Evolutionary conservation across 2,888 invertebrate species (phyloP).

Genomic region (Sinodicranocentrus sp.): DNA sequence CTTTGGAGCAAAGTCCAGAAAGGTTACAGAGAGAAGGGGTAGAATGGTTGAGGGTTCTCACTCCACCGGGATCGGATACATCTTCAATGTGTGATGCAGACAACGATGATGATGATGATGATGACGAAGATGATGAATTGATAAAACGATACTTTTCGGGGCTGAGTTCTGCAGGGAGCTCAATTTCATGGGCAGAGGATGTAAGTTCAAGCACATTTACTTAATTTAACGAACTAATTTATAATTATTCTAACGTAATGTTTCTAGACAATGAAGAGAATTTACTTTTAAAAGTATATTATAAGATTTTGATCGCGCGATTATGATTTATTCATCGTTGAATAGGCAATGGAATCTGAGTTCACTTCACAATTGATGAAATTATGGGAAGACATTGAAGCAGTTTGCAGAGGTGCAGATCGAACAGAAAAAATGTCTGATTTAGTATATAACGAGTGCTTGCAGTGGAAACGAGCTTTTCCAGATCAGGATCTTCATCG

Average conservation of each 20-base stretch:
- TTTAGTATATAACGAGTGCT: slow-evolving; percentile 71
- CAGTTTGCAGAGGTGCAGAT: slow-evolving; percentile 63
- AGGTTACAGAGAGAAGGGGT: slow-evolving; percentile 13
- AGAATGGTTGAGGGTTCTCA: slow-evolving; percentile 53
- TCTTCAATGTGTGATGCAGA: slow-evolving; percentile 16
- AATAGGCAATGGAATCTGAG: slow-evolving; percentile 74
- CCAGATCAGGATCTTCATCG: slow-evolving; percentile 67
- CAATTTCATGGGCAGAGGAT: slow-evolving; percentile 76
- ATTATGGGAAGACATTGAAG: slow-evolving; percentile 74
- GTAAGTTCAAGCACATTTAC: too few relatives aligned
- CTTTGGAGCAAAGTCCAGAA: slow-evolving; percentile 19
- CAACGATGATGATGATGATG: background rate
- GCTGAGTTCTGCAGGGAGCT: slow-evolving; percentile 73
- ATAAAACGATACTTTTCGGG: slow-evolving; percentile 63
- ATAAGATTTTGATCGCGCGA: too few relatives aligned
- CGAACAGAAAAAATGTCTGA: slow-evolving; percentile 71
- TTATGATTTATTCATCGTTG: too few relatives aligned
- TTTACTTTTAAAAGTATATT: too few relatives aligned
- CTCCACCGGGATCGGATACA: slow-evolving; percentile 37
- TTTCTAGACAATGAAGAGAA: too few relatives aligned
- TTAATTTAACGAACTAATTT: background rate
- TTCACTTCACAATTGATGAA: slow-evolving; percentile 69
- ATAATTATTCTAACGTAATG: background rate
- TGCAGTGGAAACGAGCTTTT: slow-evolving; percentile 74
- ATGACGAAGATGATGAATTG: slow-evolving; percentile 54